Base-by-base conservation (phyloP, 1,140 invertebrate genomes). In the Drosophila lowei region DNA sequence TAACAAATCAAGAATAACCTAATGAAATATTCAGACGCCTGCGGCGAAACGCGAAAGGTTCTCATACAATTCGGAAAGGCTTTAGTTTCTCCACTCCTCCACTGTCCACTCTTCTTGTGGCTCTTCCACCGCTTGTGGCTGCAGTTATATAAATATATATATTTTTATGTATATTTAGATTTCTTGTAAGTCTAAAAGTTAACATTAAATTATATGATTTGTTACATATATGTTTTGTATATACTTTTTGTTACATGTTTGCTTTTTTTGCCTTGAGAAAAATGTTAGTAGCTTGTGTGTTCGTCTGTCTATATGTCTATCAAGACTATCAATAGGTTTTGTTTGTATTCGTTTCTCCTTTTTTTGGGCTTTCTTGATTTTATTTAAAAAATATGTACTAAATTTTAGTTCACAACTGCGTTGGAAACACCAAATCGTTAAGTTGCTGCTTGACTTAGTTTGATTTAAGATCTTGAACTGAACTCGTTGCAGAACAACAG, bases 341-440 rank as follows among this genome's bases (percentile, higher is more conserved):
- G 18, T 18, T 42, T 49, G 23, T 67, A 55, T 50, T 48, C 49
- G 38, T 66, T 15, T 63, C 55, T 55, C 6, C 46, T 72, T 76
- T 63, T 64, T 78, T 78, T 47, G 52, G 65, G 62, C 28, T 74
- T 77, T 62, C n/a, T 63, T 68, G 60, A 66, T 66, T 85, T 80
- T 75, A 73, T 81, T 72, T 75, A 76, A 78, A 88, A 86, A 88
- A 79, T 88, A 88, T 89, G 83, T 83, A 79, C 84, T 88, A 88
- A 59, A 77, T 79, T 86, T 88, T 88, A 88, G 74, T 86, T 88
- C 78, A 86, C 83, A 86, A 86, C 83, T 88, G 83, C 67, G 79
- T 88, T 88, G 83, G 83, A 86, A 88, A 88, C 84, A 79, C 83
- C 83, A 89, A 88, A 88, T 83, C 75, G 67, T 72, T 54, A 78